phyloP scores from a whole-genome alignment of 1,140 invertebrate species.

The Drosophila pachea region DNA sequence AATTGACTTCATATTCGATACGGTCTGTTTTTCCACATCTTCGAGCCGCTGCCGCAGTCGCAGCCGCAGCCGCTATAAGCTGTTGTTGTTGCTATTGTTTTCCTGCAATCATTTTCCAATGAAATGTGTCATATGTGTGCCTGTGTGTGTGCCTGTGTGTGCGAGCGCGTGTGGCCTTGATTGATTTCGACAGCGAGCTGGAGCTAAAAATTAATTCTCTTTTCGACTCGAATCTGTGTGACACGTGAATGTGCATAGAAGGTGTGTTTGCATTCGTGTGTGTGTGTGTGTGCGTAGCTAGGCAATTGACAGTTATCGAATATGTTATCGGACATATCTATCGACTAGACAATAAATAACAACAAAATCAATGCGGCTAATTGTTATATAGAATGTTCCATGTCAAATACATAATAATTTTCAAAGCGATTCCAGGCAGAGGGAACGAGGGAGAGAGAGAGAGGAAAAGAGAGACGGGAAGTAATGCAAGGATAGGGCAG shows the following conservation, averaged over 20 bases:
- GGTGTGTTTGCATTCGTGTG: constrained; percentile 23
- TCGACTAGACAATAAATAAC: constrained; percentile 30
- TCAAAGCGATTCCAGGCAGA: no score
- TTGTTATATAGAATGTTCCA: constrained; percentile 1
- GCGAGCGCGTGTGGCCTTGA: constrained; percentile 56
- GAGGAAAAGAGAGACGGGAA: background rate
- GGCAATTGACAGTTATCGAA: constrained; percentile 64
- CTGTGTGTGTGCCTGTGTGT: constrained; percentile 33
- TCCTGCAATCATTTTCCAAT: constrained; percentile 71
- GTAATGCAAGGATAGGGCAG: no score
- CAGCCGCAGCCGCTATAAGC: no score
- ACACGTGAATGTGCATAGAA: constrained; percentile 26
- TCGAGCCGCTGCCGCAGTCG: no score
- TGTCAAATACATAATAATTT: no score
- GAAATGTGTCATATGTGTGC: constrained; percentile 56
- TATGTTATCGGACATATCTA: constrained; percentile 52
- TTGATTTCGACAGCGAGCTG: constrained; percentile 39
- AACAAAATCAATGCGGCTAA: constrained; percentile 29
- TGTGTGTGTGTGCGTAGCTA: constrained; percentile 42
- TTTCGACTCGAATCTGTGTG: constrained; percentile 17
- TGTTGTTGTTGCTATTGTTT: constrained; percentile 33
- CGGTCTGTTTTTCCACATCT: constrained; percentile 60
- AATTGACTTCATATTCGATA: constrained; percentile 73
- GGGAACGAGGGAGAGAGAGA: background rate
- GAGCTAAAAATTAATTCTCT: constrained; percentile 25